Percentiles rank a stretch among this genome's conserved stretches.
These are phyloP conservation scores for Drosophila ercepeae DNA, from an alignment of 1,140 invertebrate genomes.

Conservation along the genomic window DNA sequence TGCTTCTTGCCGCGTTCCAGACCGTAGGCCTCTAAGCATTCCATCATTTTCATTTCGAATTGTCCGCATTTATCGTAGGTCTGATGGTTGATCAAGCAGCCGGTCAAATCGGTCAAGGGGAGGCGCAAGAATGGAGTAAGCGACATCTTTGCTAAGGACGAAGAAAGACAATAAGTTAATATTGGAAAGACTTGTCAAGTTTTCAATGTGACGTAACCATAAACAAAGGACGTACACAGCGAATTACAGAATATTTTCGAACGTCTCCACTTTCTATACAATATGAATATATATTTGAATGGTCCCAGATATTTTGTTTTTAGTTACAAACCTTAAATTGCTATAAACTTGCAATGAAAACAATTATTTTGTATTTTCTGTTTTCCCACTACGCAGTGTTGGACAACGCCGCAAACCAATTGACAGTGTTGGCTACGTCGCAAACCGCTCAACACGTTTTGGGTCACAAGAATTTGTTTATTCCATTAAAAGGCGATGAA, in stretches of 20 bases:
- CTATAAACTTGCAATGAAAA: slow-evolving; percentile 35
- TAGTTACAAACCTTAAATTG: slow-evolving; percentile 46
- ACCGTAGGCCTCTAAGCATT: slow-evolving; percentile 91
- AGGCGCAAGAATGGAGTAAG: slow-evolving; percentile 86
- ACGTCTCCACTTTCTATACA: neutral
- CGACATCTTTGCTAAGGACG: slow-evolving; percentile 75
- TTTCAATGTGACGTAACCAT: slow-evolving; percentile 71
- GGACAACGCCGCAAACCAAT: neutral
- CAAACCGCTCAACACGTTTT: slow-evolving; percentile 49
- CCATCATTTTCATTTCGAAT: slow-evolving; percentile 88
- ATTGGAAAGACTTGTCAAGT: neutral
- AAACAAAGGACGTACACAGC: slow-evolving; percentile 23
- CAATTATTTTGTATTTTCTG: slow-evolving; percentile 34
- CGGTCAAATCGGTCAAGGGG: slow-evolving; percentile 88
- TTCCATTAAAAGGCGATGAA: slow-evolving; percentile 48
- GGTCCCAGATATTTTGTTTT: too few relatives aligned
- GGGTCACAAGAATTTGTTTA: slow-evolving; percentile 43
- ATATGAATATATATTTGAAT: neutral
- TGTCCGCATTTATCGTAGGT: slow-evolving; percentile 86
- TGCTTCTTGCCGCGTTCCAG: slow-evolving; percentile 85
- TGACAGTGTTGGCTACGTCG: slow-evolving; percentile 19
- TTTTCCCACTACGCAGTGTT: slow-evolving; percentile 6
- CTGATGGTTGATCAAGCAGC: slow-evolving; percentile 87
- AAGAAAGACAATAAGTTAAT: neutral
- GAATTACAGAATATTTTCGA: neutral